phyloP scores from a whole-genome alignment of 2,888 invertebrate genomes.

The Protonemura montana region DNA sequence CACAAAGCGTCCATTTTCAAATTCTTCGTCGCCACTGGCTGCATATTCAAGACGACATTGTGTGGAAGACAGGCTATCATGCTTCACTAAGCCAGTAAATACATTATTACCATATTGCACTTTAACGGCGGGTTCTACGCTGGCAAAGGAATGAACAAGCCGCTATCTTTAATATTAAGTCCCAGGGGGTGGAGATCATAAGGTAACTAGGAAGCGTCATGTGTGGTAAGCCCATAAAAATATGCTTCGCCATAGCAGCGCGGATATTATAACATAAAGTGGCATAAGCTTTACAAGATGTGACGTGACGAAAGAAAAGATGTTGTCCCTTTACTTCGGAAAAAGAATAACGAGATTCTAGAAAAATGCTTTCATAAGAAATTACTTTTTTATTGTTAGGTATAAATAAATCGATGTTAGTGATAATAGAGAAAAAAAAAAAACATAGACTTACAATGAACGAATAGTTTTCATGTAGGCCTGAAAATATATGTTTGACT shows the following conservation, averaged over 20 bases:
- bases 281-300: neutral
- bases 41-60: neutral
- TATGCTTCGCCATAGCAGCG: neutral
- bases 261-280: neutral
- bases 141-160: neutral
- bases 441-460: no score
- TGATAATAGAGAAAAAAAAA: no score
- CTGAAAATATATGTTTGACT: no score
- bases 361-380: no score
- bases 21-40: neutral
- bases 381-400: no score
- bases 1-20: no score
- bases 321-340: no score
- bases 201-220: neutral
- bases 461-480: no score
- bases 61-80: neutral
- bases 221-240: neutral
- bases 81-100: neutral
- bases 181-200: neutral
- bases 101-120: conserved; percentile 12
- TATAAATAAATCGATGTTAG: no score
- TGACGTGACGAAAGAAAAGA: no score
- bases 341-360: no score
- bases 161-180: neutral
- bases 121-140: neutral